Conservation (phyloP, 2,888 invertebrate species). For the Octonoba sinensis region DNA sequence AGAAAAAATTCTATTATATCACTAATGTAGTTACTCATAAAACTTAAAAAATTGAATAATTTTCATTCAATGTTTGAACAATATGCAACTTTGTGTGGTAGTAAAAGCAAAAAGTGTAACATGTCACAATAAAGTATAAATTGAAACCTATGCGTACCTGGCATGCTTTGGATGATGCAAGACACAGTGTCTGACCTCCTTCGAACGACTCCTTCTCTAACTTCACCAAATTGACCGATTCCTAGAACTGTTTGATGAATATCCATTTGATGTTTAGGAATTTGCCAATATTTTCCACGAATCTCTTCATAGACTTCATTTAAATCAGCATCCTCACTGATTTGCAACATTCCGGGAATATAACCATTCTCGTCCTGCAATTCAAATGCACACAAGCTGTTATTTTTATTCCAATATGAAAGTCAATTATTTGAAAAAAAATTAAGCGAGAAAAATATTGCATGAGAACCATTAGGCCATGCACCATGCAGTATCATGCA, state of each 20-base stretch:
- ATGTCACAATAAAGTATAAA: background rate
- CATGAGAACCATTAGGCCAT: too few relatives aligned
- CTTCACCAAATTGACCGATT: constrained; percentile 83
- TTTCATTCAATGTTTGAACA: too few relatives aligned
- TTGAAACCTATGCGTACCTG: constrained; percentile 60
- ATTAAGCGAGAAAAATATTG: too few relatives aligned
- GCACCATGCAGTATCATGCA: too few relatives aligned
- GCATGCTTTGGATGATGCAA: constrained; percentile 78
- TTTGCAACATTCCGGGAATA: constrained; percentile 66
- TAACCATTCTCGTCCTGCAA: constrained; percentile 76
- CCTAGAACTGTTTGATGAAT: constrained; percentile 80
- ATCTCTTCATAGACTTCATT: constrained; percentile 81
- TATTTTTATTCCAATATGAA: too few relatives aligned
- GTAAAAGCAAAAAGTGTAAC: too few relatives aligned
- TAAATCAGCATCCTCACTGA: constrained; percentile 67
- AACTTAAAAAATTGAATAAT: too few relatives aligned
- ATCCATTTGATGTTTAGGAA: constrained; percentile 80
- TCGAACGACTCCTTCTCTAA: constrained; percentile 80
- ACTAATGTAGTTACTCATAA: too few relatives aligned
- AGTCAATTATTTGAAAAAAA: too few relatives aligned
- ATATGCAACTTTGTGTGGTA: too few relatives aligned
- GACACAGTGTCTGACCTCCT: constrained; percentile 76
- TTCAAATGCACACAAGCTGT: too few relatives aligned
- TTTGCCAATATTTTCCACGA: constrained; percentile 82
- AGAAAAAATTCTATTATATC: too few relatives aligned